These are phyloP conservation scores for Bubo blakistoni DNA, from an alignment of 2,113 vertebrate genomes.

Conservation along the genomic window DNA sequence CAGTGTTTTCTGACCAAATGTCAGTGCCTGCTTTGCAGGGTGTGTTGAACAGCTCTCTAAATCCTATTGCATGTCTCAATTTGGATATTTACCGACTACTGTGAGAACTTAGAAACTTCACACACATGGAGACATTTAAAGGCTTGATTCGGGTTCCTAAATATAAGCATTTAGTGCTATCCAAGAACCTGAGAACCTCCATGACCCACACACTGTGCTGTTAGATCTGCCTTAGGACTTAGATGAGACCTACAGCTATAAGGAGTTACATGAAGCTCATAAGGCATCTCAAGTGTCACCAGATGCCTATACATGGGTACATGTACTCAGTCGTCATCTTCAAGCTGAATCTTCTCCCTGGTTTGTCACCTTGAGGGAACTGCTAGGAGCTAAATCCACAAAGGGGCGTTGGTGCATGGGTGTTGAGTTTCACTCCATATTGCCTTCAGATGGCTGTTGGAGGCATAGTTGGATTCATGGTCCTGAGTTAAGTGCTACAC, in stretches of 20 bases:
- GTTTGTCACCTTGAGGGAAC: not conserved
- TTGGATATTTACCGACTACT: not conserved
- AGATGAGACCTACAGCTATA: not conserved
- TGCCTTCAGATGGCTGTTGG: not conserved
- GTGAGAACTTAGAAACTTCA: not conserved
- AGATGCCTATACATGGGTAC: not conserved
- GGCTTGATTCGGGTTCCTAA: not conserved
- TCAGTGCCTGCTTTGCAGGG: not conserved
- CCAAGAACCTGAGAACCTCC: not conserved
- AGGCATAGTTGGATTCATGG: not conserved
- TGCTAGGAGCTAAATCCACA: not conserved
- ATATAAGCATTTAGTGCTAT: not conserved
- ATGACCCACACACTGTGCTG: not conserved
- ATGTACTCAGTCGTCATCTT: not conserved
- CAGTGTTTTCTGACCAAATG: not conserved
- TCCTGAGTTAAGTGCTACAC: not conserved
- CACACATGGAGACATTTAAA: not conserved
- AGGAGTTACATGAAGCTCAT: not conserved
- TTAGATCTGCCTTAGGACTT: not conserved
- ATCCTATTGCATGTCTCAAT: rapidly evolving
- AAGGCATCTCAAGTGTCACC: not conserved
- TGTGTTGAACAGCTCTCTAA: not conserved
- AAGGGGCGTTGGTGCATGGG: not conserved
- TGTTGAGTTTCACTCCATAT: not conserved
- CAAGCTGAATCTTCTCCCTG: not conserved